Conservation (phyloP, 1,140 invertebrate species). For the Cotesia chilonis region DNA sequence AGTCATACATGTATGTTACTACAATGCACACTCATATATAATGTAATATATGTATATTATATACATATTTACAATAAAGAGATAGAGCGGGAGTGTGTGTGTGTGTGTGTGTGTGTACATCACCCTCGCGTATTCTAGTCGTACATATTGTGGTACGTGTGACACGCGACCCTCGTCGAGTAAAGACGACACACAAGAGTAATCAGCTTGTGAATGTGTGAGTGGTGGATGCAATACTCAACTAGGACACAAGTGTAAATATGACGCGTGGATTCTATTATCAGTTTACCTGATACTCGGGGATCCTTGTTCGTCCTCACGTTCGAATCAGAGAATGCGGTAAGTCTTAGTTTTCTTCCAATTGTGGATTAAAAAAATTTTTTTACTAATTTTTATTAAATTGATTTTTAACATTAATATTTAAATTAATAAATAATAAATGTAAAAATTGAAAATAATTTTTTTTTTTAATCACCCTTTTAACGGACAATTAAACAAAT, state of each 20-base stretch:
- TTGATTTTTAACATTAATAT: too few relatives aligned
- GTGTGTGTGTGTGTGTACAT: neutral
- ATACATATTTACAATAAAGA: too few relatives aligned
- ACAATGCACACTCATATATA: neutral
- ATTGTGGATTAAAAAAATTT: neutral
- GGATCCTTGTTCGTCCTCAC: slow-evolving; percentile 8
- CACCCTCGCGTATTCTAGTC: slow-evolving; percentile 5
- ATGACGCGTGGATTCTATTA: slow-evolving; percentile 25
- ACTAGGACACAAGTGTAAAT: slow-evolving; percentile 11
- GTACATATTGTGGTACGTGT: neutral
- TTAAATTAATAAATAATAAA: too few relatives aligned
- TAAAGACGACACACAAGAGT: neutral
- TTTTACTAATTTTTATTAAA: slow-evolving; percentile 1
- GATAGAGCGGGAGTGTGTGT: too few relatives aligned
- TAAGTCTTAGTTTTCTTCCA: slow-evolving; percentile 17
- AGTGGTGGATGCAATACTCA: slow-evolving; percentile 19
- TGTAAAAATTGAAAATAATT: too few relatives aligned
- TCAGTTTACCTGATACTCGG: slow-evolving; percentile 32
- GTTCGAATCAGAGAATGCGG: slow-evolving; percentile 21
- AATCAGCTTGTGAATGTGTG: slow-evolving; percentile 7
- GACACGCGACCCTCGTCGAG: slow-evolving; percentile 13
- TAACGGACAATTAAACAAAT: neutral
- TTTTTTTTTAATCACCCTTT: neutral
- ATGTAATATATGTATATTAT: neutral
- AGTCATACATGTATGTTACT: neutral